Evolutionary conservation across 2,113 vertebrate genomes (phyloP), one percentile per base, ranked within the genome.

Genomic region (Vulpes ferrilata): DNA sequence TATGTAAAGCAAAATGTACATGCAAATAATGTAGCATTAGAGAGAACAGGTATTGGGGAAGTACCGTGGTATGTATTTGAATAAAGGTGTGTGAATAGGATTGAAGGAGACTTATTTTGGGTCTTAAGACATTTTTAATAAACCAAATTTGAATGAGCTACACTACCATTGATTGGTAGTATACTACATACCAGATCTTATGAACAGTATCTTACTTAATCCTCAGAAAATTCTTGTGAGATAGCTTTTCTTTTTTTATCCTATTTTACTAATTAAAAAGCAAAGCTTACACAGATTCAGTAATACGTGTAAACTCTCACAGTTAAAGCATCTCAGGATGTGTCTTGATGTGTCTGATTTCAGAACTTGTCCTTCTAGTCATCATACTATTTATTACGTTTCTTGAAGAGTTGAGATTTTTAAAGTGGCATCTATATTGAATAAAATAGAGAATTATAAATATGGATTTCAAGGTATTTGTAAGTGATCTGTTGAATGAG

Each of bases 361-460:
- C 65, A 59, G 64, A 62, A 84, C 23, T 30, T 57, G 13, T 76
- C 12, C 43, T 74, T 96, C 84, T 23, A 30, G 17, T 76, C 30
- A 67, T 64, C 55, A 57, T 51, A 59, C 65, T 85, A 53, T n/a
- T 67, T 59, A 59, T 12, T 85, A n/a, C 1, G 71, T 11, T 69
- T n/a, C 80, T 67, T 74, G 5, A 84, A 80, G 3, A 64, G 27
- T 2, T 82, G 60, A 83, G 11, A 43, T 53, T 73, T 73, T 65
- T 5, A 51, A 25, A 80, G 62, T 53, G 11, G 59, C 48, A 43
- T 62, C 5, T 64, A 60, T 74, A 67, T 38, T 27, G 1, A 93
- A 23, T 43, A 74, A 55, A 92, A 43, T 43, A 60, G 57, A 86
- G 92, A 74, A 78, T 96, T 90, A 94, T 51, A 96, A 85, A 81